These are phyloP conservation scores for Clarias magur DNA, from an alignment of 2,113 vertebrate genomes.

Conservation along the genomic window DNA sequence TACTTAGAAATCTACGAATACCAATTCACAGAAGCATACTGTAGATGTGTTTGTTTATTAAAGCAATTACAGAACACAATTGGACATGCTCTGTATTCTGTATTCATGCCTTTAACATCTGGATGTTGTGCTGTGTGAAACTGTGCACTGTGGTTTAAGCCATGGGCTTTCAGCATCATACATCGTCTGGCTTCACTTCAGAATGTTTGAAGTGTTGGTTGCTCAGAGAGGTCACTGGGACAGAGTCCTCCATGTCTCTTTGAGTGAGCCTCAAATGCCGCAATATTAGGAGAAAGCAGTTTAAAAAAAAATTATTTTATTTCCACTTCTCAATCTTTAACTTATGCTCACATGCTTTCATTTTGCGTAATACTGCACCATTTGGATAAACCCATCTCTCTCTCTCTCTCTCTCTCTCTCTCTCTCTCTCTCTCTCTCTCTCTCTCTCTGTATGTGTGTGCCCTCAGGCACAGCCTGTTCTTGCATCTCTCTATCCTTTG, in stretches of 20 bases:
- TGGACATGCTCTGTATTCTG: background rate
- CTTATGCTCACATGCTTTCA: slow-evolving; percentile 12
- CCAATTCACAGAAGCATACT: background rate
- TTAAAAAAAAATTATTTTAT: too few relatives aligned
- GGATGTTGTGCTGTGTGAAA: background rate
- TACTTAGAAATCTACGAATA: background rate
- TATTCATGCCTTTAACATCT: background rate
- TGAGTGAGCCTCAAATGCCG: slow-evolving; percentile 37
- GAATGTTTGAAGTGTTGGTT: slow-evolving; percentile 12
- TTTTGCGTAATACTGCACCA: slow-evolving; percentile 32
- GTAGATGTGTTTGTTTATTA: slow-evolving; percentile 20
- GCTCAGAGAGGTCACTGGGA: slow-evolving; percentile 27
- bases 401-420: slow-evolving; percentile 9
- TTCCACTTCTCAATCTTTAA: slow-evolving; percentile 19
- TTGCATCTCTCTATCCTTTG: slow-evolving; percentile 45
- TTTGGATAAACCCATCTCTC: slow-evolving; percentile 50
- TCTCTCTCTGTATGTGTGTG: slow-evolving; percentile 27
- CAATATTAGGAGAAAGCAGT: slow-evolving; percentile 47
- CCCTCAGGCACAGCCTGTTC: slow-evolving; percentile 65
- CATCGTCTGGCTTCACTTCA: slow-evolving; percentile 17
- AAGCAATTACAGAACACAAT: background rate
- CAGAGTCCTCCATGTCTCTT: slow-evolving; percentile 22
- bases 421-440: slow-evolving; percentile 42
- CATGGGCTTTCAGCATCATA: slow-evolving; percentile 3
- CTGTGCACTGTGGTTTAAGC: background rate